Conservation (phyloP, 1,140 invertebrate genomes). For the Philopotamus ludificatus region DNA sequence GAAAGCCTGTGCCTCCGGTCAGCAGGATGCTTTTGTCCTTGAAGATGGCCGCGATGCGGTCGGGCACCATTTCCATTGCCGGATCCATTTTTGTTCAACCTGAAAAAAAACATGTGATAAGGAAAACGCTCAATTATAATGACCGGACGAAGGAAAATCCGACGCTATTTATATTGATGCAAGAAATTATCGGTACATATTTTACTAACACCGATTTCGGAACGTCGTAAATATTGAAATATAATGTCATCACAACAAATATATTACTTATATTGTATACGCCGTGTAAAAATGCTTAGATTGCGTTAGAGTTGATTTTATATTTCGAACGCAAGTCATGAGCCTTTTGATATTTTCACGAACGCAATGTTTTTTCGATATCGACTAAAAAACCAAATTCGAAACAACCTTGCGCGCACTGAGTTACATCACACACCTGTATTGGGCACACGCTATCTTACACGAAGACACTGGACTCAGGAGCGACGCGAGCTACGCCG, state of each 20-base stretch:
- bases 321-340: too few relatives aligned
- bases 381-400: too few relatives aligned
- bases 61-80: constrained; percentile 48
- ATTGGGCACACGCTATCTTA: background rate
- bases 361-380: too few relatives aligned
- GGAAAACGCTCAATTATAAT: background rate
- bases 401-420: too few relatives aligned
- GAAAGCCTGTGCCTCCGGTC: constrained; percentile 77
- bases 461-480: background rate
- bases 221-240: too few relatives aligned
- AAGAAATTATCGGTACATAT: background rate
- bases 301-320: too few relatives aligned
- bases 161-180: background rate
- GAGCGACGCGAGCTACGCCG: background rate
- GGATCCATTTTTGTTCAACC: constrained; percentile 24
- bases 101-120: too few relatives aligned
- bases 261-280: too few relatives aligned
- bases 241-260: too few relatives aligned
- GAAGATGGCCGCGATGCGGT: constrained; percentile 58
- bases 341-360: too few relatives aligned
- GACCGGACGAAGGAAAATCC: background rate
- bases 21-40: constrained; percentile 56
- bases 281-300: too few relatives aligned
- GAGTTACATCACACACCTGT: background rate
- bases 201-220: background rate